Base-by-base conservation (phyloP, 2,888 invertebrate genomes). In the Volucella bombylans region DNA sequence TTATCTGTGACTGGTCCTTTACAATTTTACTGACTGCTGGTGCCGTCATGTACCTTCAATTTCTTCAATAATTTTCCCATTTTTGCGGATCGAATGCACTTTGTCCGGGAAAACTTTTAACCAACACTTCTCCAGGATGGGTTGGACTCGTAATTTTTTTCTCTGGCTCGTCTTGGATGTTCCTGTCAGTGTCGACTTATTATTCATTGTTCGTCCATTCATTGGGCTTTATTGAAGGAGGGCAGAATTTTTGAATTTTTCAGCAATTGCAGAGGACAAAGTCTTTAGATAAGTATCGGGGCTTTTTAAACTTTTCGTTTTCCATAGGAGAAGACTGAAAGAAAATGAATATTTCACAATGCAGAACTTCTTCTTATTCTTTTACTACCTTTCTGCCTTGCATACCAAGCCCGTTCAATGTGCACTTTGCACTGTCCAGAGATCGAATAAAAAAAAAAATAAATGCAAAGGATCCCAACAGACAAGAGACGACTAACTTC, bases 121-220 rank as follows among this genome's bases (percentile, higher is more conserved):
- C 15, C 43, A 12, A 11, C 11, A n/a, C 12, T 15, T 50, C 15
- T 6, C 2, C 49, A 4, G 45, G 52, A 39, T 67, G 15, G 2
- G 31, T 43, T 8, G 6, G 57, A 52, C 43, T 8, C 45, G 15
- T n/a, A 45, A 31, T 11, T 50, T 18, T 50, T 55, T 45, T 55
- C 11, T 18, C n/a, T 8, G 3, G 6, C 6, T 31, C 6, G 6
- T 31, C 31, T 2, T 31, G 31, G 31, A 6, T 39, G 38, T 14
- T 8, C 15, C 23, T 23, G 39, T 45, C 45, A n/a, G 14, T 65
- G 39, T 52, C 61, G 54, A 65, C 65, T 76, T 80, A 76, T 80
- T 85, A 80, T 80, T 81, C 83, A 79, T 83, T 65, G 79, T 74
- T 18, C 69, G 54, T 74, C 43, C 61, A 39, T 65, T 73, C 52